Conservation (phyloP, 2,113 vertebrate species). For the Pituophis catenifer region DNA sequence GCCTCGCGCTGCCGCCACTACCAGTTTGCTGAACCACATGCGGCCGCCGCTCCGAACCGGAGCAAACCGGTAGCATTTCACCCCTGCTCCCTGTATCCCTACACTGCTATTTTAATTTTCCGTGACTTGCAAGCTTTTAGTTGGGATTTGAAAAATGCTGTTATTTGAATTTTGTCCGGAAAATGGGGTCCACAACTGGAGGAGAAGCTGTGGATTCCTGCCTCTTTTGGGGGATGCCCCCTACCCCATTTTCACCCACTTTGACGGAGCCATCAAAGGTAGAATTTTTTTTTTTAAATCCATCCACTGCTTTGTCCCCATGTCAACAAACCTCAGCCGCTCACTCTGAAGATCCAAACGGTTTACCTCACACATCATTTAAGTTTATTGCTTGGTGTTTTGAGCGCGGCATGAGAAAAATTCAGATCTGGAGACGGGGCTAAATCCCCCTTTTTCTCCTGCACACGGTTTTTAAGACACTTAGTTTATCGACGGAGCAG, state of each 20-base stretch:
- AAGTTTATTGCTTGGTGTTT: neutral
- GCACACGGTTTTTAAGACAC: neutral
- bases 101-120: neutral
- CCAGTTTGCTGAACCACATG: too few species aligned
- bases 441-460: neutral
- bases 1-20: too few species aligned
- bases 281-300: neutral
- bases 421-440: neutral
- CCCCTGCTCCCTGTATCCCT: neutral
- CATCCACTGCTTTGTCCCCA: neutral
- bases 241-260: neutral
- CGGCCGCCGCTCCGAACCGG: too few species aligned
- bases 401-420: neutral
- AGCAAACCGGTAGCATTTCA: too few species aligned
- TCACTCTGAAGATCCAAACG: neutral
- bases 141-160: neutral
- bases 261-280: neutral
- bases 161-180: neutral
- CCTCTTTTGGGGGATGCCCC: neutral
- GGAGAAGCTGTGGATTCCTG: neutral
- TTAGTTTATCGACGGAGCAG: neutral
- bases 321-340: neutral
- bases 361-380: neutral
- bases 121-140: neutral
- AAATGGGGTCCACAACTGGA: neutral